Base-by-base conservation (phyloP, 2,888 invertebrate genomes). In the Rotaria sp. region DNA sequence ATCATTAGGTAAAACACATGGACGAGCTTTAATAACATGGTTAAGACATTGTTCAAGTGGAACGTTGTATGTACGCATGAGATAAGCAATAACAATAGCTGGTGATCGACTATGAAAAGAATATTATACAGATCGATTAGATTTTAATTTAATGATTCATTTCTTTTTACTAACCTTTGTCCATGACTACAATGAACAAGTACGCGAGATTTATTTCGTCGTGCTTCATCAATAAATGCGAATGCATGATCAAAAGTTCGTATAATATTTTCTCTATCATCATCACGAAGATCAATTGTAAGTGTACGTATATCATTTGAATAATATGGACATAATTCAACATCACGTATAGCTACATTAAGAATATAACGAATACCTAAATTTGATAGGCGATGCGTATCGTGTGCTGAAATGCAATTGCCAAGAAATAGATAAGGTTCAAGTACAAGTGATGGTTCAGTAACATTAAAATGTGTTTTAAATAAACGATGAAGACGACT, bases 111-210 rank as follows among this genome's bases (percentile, higher is more conserved):
- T 80, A 80, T 2, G 0, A 80, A 0, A 45, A n/a, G 15, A 24
- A 80, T 15, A 3, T 15, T 15, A 13, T 50, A 50, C 13, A 50
- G 48, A 50, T 50, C 13, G 13, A 15, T 55, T 26, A n/a, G n/a
- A 26, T 59, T 59, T 30, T 3, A 5, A 67, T 35, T 13, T 18
- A 30, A 35, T 30, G 3, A 30, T 30, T 7, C 2, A 35, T 35
- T 59, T 0, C 41, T 11, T 45, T 45, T n/a, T n/a, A n/a, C n/a
- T n/a, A n/a, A 80, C 80, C 80, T 80, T 45, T 80, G 80, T 13
- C 80, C 80, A n/a, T 80, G 80, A 45, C 80, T 80, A n/a, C 80
- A 80, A 45, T 80, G 80, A 80, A 80, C 80, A 26, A 80, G 45
- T 45, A 80, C 80, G 13, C 80, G 80, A 26, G 45, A 80, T 21